Base-by-base conservation (phyloP, 1,140 invertebrate species). In the Vollenhovia emeryi region DNA sequence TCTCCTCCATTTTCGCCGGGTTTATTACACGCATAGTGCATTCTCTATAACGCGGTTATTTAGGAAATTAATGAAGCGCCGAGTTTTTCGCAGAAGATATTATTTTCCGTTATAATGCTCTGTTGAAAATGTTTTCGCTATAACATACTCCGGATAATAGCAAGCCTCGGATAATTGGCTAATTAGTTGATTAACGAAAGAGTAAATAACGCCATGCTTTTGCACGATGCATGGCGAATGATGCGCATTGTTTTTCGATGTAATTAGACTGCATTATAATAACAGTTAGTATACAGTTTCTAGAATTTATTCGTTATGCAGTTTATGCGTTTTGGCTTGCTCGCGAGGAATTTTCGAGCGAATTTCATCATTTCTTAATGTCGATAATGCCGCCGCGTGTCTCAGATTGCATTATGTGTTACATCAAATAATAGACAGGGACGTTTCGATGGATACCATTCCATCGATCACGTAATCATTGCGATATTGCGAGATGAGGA, bases 391-490 rank as follows among this genome's bases (percentile, higher is more conserved):
- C 11, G 7, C 27, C 13, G 27, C 4, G 33, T 21, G n/a, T 66
- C 18, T 24, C 45, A 24, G 36, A 15, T 52, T n/a, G n/a, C 36
- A 59, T 57, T 71, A 73, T 66, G 36, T 57, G 50, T 57, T 73
- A 43, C 50, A 24, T 73, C 18, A 40, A 52, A 45, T 82, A 71
- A 82, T 45, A 71, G 78, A 30, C 30, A 71, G 78, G 24, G 13
- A 36, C 18, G 60, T 33, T n/a, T 66, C 75, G 60, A 52, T 40
- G 40, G 36, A 9, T 71, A 57, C 8, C 24, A 82, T 80, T 57
- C 50, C 64, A 71, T 82, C 78, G 66, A 82, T 82, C 66, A 73
- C 27, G 36, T 71, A 82, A 82, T 82, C 52, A 82, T 80, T 40
- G 15, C 11, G 36, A 69, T 21, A 82, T 57, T 73, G 36, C 18